These are phyloP conservation scores for Drosophila asahinai DNA, from an alignment of 1,140 invertebrate species.

Conservation along the genomic window DNA sequence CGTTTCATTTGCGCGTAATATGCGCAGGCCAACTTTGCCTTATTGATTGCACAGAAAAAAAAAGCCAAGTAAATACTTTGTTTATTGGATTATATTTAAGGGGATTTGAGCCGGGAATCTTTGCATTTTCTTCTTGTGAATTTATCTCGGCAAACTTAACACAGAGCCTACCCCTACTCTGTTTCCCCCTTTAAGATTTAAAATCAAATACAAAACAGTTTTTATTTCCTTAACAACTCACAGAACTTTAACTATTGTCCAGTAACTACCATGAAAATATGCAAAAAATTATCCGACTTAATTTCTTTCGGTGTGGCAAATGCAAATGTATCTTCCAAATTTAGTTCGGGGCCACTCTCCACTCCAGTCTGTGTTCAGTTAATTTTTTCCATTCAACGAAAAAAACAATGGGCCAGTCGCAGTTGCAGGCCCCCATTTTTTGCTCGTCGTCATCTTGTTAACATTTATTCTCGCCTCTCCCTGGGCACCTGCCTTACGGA, in stretches of 20 bases:
- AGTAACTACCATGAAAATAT: not conserved
- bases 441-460: conserved; percentile 65
- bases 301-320: conserved; percentile 9
- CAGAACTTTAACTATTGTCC: too few species aligned
- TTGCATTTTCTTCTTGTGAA: too few species aligned
- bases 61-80: conserved; percentile 15
- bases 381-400: conserved; percentile 41
- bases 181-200: too few species aligned
- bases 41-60: conserved; percentile 53
- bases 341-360: not conserved
- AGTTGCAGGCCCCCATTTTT: conserved; percentile 18
- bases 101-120: not conserved
- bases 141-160: too few species aligned
- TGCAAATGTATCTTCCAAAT: conserved; percentile 9
- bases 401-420: conserved; percentile 36
- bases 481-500: conserved; percentile 45
- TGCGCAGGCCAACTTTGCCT: conserved; percentile 49
- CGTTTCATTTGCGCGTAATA: conserved; percentile 62
- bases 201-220: too few species aligned
- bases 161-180: too few species aligned
- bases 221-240: too few species aligned
- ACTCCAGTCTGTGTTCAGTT: conserved; percentile 28
- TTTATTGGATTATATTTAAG: not conserved
- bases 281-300: not conserved
- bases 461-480: conserved; percentile 69